Conservation (phyloP, 1,140 invertebrate genomes). For the Campodea augens region DNA sequence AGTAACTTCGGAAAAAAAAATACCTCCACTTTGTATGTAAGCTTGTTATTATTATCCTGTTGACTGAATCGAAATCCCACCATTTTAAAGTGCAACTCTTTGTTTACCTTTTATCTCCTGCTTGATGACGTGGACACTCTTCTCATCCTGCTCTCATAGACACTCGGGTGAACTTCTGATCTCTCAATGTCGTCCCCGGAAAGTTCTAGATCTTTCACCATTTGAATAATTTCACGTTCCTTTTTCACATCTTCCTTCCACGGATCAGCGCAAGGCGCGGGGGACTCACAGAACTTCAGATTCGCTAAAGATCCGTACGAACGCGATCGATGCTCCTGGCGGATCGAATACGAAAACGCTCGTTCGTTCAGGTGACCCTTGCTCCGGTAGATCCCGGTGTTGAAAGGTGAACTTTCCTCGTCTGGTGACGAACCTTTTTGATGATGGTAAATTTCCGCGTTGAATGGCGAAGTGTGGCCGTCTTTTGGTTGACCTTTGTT, state of each 20-base stretch:
- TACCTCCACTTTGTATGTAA: too few relatives aligned
- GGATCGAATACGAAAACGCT: slow-evolving; percentile 82
- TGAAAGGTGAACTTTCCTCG: slow-evolving; percentile 47
- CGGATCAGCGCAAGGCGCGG: slow-evolving; percentile 14
- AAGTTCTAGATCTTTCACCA: slow-evolving; percentile 67
- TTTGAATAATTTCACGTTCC: slow-evolving; percentile 73
- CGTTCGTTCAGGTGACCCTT: slow-evolving; percentile 83
- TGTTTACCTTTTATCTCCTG: too few relatives aligned
- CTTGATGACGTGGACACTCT: too few relatives aligned
- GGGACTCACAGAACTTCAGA: slow-evolving; percentile 45
- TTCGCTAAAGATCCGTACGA: slow-evolving; percentile 78
- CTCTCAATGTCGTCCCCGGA: slow-evolving; percentile 54
- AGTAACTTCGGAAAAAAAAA: too few relatives aligned
- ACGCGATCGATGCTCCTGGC: slow-evolving; percentile 74
- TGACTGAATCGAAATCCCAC: too few relatives aligned
- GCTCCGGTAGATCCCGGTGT: slow-evolving; percentile 68
- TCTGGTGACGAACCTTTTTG: not conserved
- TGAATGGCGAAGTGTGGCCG: slow-evolving; percentile 12
- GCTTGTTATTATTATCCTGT: too few relatives aligned
- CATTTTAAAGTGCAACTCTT: too few relatives aligned
- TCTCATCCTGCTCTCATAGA: slow-evolving; percentile 24
- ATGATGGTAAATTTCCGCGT: not conserved
- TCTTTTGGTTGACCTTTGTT: slow-evolving; percentile 17
- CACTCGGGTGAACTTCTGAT: slow-evolving; percentile 33
- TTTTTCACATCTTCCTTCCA: slow-evolving; percentile 54